Evolutionary conservation across 2,113 vertebrate species (phyloP).

Genomic region (Oceanodroma tethys): DNA sequence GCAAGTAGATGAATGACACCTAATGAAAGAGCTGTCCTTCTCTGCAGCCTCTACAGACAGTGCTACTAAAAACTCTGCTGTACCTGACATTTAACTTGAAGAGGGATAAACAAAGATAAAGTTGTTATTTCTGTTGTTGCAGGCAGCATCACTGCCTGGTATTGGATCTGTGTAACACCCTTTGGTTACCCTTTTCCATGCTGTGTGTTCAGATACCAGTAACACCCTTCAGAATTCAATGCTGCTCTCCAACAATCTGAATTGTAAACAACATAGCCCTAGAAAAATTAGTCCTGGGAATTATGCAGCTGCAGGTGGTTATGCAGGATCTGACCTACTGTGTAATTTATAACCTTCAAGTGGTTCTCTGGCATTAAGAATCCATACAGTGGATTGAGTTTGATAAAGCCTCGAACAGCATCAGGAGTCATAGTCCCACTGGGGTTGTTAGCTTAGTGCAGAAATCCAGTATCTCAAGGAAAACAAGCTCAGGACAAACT

Average conservation of each 20-base stretch:
- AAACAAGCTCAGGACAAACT: background rate
- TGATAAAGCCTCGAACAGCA: background rate
- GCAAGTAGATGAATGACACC: background rate
- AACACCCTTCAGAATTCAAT: background rate
- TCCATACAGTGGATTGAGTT: background rate
- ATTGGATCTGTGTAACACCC: background rate
- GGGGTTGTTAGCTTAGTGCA: background rate
- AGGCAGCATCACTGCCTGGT: background rate
- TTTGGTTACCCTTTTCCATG: background rate
- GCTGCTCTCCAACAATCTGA: background rate
- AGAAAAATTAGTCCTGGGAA: background rate
- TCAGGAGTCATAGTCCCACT: background rate
- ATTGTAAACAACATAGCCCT: background rate
- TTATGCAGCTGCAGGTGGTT: background rate
- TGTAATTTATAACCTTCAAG: background rate
- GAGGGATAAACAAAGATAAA: background rate
- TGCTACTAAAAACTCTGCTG: background rate
- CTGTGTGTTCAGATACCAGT: background rate
- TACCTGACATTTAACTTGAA: background rate
- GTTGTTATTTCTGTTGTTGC: background rate
- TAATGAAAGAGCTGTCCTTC: background rate
- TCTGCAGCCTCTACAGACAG: background rate
- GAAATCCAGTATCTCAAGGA: background rate
- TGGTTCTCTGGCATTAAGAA: background rate
- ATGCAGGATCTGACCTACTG: background rate